Base-by-base conservation (phyloP, 1,140 invertebrate genomes). In the Caenorhabditis remanei region DNA sequence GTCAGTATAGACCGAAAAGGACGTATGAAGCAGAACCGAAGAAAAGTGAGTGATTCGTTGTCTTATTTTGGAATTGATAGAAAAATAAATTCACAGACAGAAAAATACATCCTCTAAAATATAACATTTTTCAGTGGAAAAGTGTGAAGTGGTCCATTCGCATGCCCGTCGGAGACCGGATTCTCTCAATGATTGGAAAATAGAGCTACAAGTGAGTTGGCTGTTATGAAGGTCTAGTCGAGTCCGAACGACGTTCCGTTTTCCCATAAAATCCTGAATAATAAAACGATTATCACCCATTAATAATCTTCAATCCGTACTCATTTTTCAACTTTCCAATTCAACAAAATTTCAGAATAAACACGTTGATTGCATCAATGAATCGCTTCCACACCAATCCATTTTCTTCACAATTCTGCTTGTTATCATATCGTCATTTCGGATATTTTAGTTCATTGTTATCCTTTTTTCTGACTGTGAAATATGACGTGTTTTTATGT, bases 131-230 rank as follows among this genome's bases (percentile, higher is more conserved):
- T 79, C 71, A 79, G 71, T 79, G n/a, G 71, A 79, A 79, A 79
- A 79, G 53, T 79, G 71, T n/a, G 71, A 79, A 13, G 71, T 79
- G 0, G 71, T 79, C 9, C 71, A 79, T 50, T 43, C 71, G 5
- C 71, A 79, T 24, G 71, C 71, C 40, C 71, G 71, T 50, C 71
- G 71, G 11, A 50, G 46, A 79, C 71, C 71, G 3, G 71, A 79
- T 79, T 48, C 71, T 32, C 71, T 79, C 7, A 79, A 79, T 32
- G 71, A 79, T 79, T 79, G 71, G 71, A 79, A 79, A 24, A 79
- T 79, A 13, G 71, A 79, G n/a, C 46, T 50, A 13, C 71, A 79
- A 24, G 71, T 79, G 3, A 19, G 65, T 46, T 71, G 32, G 32
- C 21, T 58, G 16, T 21, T 58, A n/a, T 8, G 16, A n/a, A n/a